Percentiles rank a stretch among this genome's conserved stretches.
These are phyloP conservation scores for Ylistrum balloti DNA, from an alignment of 1,140 invertebrate genomes.

Conservation along the genomic window DNA sequence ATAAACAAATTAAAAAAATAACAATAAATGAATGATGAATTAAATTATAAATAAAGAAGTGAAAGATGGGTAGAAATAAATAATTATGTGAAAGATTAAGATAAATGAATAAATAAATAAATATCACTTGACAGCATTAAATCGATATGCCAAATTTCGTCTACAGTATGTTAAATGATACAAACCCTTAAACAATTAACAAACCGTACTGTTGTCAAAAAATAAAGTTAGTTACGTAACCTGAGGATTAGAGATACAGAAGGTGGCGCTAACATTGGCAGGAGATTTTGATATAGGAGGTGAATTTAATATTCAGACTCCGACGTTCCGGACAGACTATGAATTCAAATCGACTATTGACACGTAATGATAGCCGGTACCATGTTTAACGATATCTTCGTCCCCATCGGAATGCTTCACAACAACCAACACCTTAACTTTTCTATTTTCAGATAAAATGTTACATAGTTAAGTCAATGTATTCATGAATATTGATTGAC, in stretches of 20 bases:
- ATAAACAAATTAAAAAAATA: too few species aligned
- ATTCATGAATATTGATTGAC: constrained; percentile 6
- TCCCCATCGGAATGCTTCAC: too few species aligned
- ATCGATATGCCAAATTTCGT: too few species aligned
- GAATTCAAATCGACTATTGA: constrained; percentile 9
- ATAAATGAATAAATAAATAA: too few species aligned
- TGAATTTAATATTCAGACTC: background rate
- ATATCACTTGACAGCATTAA: too few species aligned
- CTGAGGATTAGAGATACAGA: too few species aligned
- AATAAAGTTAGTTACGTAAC: background rate
- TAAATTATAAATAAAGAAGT: too few species aligned
- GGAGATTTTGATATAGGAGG: background rate
- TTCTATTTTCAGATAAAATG: background rate
- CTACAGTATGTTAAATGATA: too few species aligned
- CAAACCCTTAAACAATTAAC: too few species aligned
- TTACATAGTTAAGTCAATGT: background rate
- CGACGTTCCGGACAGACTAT: background rate
- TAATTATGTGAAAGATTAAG: too few species aligned
- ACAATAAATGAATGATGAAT: too few species aligned
- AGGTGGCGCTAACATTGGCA: background rate
- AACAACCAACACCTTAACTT: background rate
- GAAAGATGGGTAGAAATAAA: too few species aligned
- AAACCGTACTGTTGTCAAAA: background rate
- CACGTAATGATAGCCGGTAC: background rate
- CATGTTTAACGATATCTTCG: background rate